Conservation (phyloP, 2,113 vertebrate species). For the Alouatta palliata region DNA sequence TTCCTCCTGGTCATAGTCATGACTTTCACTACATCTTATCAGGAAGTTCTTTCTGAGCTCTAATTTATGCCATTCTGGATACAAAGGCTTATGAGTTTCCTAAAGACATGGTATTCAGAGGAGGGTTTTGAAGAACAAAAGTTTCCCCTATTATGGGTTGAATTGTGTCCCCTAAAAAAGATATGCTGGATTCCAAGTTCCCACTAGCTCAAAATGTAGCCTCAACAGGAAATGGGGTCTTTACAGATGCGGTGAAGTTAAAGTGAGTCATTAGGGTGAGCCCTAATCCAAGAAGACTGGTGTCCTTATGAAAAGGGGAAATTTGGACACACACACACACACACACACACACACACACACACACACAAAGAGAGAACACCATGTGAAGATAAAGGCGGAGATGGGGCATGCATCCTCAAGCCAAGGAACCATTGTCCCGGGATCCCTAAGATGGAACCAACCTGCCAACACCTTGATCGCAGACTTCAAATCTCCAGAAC, state of each 20-base stretch:
- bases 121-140: background rate
- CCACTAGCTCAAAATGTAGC: background rate
- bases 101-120: background rate
- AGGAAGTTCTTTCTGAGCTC: slow-evolving; percentile 15
- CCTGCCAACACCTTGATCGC: background rate
- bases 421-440: background rate
- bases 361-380: background rate
- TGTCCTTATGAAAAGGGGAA: background rate
- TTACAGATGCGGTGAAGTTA: background rate
- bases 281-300: background rate
- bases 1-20: background rate
- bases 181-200: background rate
- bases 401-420: background rate
- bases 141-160: background rate
- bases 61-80: background rate
- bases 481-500: background rate
- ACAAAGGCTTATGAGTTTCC: background rate
- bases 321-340: background rate
- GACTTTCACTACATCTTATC: background rate
- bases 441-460: background rate
- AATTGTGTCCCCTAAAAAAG: background rate
- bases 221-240: background rate
- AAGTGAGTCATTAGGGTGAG: background rate
- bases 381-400: background rate
- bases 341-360: background rate